phyloP scores from a whole-genome alignment of 1,140 invertebrate genomes.

The Bombus pyrosoma region DNA sequence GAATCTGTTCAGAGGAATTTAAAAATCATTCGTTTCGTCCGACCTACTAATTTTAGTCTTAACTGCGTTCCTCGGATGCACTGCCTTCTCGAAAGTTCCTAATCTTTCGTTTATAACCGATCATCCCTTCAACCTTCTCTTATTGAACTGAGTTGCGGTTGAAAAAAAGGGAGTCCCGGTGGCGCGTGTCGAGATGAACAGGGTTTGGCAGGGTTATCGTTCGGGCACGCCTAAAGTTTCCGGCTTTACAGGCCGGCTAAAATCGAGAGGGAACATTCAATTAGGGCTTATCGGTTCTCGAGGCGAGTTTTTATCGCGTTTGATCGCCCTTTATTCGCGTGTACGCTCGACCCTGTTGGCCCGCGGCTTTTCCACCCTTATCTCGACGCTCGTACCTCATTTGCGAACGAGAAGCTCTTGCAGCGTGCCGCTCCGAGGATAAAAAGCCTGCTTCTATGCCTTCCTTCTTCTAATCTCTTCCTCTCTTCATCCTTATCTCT shows the following conservation, averaged over 20 bases:
- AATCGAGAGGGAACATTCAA: slow-evolving; percentile 63
- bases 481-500: background rate
- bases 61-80: background rate
- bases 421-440: slow-evolving; percentile 19
- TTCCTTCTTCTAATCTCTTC: slow-evolving; percentile 27
- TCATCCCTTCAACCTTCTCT: background rate
- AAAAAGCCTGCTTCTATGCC: slow-evolving; percentile 47
- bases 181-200: background rate
- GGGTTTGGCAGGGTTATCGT: background rate
- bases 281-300: slow-evolving; percentile 66
- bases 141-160: background rate
- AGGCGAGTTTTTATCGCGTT: slow-evolving; percentile 65
- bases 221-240: slow-evolving; percentile 3
- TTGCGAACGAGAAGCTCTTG: slow-evolving; percentile 58
- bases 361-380: slow-evolving; percentile 57
- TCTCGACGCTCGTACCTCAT: slow-evolving; percentile 65
- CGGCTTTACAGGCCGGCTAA: slow-evolving; percentile 14
- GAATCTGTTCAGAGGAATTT: no score
- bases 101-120: background rate
- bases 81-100: background rate
- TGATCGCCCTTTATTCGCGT: slow-evolving; percentile 67
- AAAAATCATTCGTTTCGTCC: no score
- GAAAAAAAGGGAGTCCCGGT: background rate
- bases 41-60: no score
- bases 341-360: slow-evolving; percentile 34